phyloP scores from a whole-genome alignment of 1,140 invertebrate species.

The Zaprionus inermis region DNA sequence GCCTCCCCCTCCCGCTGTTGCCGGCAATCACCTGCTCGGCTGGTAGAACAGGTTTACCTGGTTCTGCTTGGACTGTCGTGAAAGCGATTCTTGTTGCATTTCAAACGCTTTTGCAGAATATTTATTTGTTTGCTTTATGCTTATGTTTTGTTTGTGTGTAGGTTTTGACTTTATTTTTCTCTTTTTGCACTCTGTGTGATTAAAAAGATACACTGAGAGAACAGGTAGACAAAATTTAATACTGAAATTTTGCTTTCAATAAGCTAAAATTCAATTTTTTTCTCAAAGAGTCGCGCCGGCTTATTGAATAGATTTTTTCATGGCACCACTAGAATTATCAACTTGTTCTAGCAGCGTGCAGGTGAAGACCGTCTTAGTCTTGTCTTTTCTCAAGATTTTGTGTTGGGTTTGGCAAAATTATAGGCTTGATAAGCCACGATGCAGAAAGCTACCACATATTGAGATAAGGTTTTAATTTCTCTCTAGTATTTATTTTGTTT shows the following conservation, averaged over 20 bases:
- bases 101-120: conserved; percentile 38
- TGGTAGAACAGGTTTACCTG: conserved; percentile 43
- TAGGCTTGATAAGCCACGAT: too few relatives aligned
- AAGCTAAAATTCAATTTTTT: not conserved
- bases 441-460: too few relatives aligned
- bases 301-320: not conserved
- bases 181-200: conserved; percentile 15
- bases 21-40: not conserved
- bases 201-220: conserved; percentile 1
- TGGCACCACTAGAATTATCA: too few relatives aligned
- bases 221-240: not conserved
- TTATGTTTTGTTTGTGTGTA: conserved; percentile 25
- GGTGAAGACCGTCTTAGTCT: too few relatives aligned
- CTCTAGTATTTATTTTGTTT: too few relatives aligned
- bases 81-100: conserved; percentile 51
- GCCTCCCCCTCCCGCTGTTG: too few relatives aligned
- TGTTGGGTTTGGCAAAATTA: too few relatives aligned
- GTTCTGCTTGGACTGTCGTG: conserved; percentile 45
- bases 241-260: not conserved
- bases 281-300: not conserved
- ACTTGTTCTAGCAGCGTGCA: too few relatives aligned
- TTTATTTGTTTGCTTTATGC: conserved; percentile 24
- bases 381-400: too few relatives aligned
- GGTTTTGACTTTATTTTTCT: not conserved
- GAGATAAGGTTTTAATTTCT: too few relatives aligned